A percentile compares a stretch with the other conserved stretches of the same genome.
These are phyloP conservation scores for Rynchops niger DNA, from an alignment of 2,113 vertebrate genomes.

Conservation along the genomic window DNA sequence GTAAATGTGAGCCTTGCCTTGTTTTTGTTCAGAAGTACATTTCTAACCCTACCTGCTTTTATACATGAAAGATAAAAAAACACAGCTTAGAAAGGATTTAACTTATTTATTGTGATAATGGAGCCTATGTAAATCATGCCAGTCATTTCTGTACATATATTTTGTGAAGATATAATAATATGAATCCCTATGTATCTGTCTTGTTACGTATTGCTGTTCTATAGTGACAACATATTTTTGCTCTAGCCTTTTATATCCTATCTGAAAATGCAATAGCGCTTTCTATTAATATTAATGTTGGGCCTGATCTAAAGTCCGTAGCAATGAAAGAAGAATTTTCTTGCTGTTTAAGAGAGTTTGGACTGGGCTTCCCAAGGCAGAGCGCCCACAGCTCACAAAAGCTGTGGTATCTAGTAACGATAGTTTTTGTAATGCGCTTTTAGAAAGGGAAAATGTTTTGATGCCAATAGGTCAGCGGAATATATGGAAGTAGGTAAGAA, in stretches of 20 bases:
- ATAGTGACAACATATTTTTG: background rate
- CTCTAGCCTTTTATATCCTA: background rate
- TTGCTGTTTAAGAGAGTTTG: background rate
- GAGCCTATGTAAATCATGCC: background rate
- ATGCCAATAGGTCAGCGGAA: background rate
- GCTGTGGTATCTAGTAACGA: background rate
- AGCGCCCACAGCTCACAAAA: background rate
- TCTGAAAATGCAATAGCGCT: background rate
- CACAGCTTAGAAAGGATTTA: background rate
- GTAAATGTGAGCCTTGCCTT: background rate
- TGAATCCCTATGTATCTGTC: background rate
- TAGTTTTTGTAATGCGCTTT: background rate
- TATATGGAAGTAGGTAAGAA: background rate
- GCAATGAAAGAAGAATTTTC: background rate
- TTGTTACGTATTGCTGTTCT: background rate
- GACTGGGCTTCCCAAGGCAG: background rate
- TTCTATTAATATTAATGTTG: background rate
- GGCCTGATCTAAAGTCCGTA: background rate
- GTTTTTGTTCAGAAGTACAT: background rate
- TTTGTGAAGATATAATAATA: background rate
- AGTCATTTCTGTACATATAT: background rate
- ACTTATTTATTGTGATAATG: background rate
- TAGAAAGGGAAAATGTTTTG: conserved; percentile 2
- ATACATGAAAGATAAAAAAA: background rate
- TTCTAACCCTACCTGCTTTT: background rate